Base-by-base conservation (phyloP, 2,888 invertebrate species). In the Apamea sordens region DNA sequence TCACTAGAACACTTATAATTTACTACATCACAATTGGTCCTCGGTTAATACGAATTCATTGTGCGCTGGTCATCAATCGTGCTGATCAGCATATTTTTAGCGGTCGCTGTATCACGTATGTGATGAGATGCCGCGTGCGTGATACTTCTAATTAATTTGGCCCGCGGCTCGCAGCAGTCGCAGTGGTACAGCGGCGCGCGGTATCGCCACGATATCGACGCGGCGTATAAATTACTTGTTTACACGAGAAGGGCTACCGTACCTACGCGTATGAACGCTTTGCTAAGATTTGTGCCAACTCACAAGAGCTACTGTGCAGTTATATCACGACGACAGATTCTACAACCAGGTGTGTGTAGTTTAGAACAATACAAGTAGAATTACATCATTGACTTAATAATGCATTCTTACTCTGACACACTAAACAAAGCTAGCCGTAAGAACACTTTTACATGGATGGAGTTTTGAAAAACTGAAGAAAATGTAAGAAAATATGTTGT, bases 111-210 rank as follows among this genome's bases (percentile, higher is more conserved):
- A 76, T 73, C 72, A 75, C 41, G 76, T 56, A 78, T 74, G 80
- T 76, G 73, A 78, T 77, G 72, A 69, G 53, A 41, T 24, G 65
- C 61, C 36, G 77, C 61, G 53, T 80, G 79, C 80, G 83, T 77
- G 80, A 69, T 81, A 61, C 83, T 86, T 86, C 91, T 94, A 93
- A 94, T 94, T 93, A 93, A 92, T 93, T 93, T 92, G 47, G 93
- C 94, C 92, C 73, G 89, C 79, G 92, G 95, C 93, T 83, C 83
- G 81, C 79, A 88, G 83, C 61, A 11, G 44, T 44, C 10, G 44
- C 44, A 7, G 41, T 7, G 47, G 81, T 50, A 18, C 11, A 44
- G 79, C 56, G 56, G 56, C 18, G n/a, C 44, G 44, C 44, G 53
- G 64, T 73, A 75, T 76, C 76, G 63, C 53, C 61, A 78, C 80